A percentile compares a stretch with the other conserved stretches of the same genome.
phyloP scores from a whole-genome alignment of 2,888 invertebrate species.

The Blera fallax region DNA sequence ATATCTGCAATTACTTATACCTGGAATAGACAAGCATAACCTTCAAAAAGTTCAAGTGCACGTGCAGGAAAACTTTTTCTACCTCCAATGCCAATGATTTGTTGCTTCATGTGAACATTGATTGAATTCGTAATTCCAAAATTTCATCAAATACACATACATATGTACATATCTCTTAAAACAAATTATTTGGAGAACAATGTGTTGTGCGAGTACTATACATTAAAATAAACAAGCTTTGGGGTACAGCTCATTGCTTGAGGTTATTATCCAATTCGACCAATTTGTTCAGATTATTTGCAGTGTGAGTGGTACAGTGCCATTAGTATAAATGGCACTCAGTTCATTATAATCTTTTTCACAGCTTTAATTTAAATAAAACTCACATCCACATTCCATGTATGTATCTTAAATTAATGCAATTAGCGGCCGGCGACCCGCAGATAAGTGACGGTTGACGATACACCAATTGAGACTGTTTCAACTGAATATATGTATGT shows the following conservation, averaged over 20 bases:
- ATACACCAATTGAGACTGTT: neutral
- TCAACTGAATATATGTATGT: no score
- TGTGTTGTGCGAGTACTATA: neutral
- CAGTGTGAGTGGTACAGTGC: neutral
- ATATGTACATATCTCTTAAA: no score
- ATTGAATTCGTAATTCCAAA: neutral
- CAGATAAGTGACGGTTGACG: neutral
- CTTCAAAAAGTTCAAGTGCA: slow-evolving; percentile 1
- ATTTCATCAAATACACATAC: neutral
- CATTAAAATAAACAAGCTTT: neutral
- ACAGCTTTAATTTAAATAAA: neutral
- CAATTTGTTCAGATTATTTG: slow-evolving; percentile 24
- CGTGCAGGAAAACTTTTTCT: no score
- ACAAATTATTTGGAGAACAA: neutral
- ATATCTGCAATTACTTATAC: neutral
- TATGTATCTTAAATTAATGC: neutral
- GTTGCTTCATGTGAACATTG: neutral
- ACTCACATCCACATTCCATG: neutral
- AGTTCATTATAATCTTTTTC: neutral
- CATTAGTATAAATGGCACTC: neutral
- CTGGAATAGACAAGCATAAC: neutral
- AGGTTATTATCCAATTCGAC: slow-evolving; percentile 49
- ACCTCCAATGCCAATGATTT: neutral
- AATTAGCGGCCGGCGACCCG: neutral
- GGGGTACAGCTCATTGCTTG: neutral